These are phyloP conservation scores for Catharus minimus DNA, from an alignment of 2,113 vertebrate species.

Conservation along the genomic window DNA sequence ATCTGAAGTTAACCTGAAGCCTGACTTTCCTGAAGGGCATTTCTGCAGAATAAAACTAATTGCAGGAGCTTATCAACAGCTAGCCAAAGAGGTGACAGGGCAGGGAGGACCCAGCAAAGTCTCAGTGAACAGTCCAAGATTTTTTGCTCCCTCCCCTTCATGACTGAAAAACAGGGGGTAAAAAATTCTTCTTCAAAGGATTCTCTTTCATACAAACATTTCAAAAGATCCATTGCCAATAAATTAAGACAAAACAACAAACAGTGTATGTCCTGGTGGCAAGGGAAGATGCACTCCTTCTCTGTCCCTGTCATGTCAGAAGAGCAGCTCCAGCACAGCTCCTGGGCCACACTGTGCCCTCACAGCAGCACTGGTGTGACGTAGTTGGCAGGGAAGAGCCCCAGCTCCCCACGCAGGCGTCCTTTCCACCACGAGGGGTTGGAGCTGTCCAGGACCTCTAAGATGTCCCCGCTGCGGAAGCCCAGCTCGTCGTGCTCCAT, in stretches of 20 bases:
- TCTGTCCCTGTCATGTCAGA: neutral
- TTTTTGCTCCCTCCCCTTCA: neutral
- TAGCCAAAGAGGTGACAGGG: neutral
- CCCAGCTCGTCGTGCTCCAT: slow-evolving; percentile 89
- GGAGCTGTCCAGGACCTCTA: slow-evolving; percentile 89
- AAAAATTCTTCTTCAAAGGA: neutral
- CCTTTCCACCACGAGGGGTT: slow-evolving; percentile 92
- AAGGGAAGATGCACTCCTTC: neutral
- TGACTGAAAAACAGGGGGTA: neutral
- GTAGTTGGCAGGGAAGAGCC: slow-evolving; percentile 94
- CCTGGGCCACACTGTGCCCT: neutral
- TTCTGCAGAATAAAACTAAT: neutral
- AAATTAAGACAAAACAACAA: slow-evolving; percentile 60
- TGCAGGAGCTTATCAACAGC: neutral
- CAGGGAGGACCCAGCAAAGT: neutral
- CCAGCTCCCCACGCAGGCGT: slow-evolving; percentile 78
- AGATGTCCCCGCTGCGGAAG: slow-evolving; percentile 82
- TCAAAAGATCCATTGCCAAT: slow-evolving; percentile 48
- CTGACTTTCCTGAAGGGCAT: neutral
- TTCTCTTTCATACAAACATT: slow-evolving; percentile 20
- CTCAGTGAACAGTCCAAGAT: neutral
- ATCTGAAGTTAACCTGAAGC: neutral
- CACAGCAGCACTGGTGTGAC: slow-evolving; percentile 73
- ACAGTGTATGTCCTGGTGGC: neutral
- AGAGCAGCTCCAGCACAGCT: neutral